phyloP scores from a whole-genome alignment of 1,140 invertebrate species.

The Cataglyphis hispanica region DNA sequence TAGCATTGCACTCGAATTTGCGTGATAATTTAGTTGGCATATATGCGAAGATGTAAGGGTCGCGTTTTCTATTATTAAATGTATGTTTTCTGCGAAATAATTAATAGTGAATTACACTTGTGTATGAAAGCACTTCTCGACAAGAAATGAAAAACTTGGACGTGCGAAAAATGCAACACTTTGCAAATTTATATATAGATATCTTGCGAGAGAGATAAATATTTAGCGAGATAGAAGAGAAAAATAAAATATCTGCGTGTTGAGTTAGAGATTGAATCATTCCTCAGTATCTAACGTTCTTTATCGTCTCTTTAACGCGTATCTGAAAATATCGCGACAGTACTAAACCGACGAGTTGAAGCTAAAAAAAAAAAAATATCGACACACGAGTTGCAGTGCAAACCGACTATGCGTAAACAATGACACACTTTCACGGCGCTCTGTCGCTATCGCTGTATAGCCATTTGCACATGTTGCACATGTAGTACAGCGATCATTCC shows the following conservation, averaged over 20 bases:
- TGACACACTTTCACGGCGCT: constrained; percentile 57
- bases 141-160: background rate
- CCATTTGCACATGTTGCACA: constrained; percentile 23
- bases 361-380: constrained; percentile 49
- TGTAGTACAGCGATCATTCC: background rate
- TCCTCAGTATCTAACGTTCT: constrained; percentile 24
- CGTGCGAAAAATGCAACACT: background rate
- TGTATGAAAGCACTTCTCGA: background rate
- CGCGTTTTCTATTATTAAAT: background rate
- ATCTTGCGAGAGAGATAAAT: background rate
- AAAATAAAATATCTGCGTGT: background rate
- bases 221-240: background rate
- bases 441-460: constrained; percentile 40
- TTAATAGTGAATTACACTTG: background rate
- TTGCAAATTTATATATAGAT: background rate
- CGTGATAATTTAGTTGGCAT: too few species aligned
- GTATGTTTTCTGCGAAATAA: too few species aligned
- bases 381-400: constrained; percentile 45
- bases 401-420: constrained; percentile 62
- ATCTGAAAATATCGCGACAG: constrained; percentile 50
- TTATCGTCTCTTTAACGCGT: constrained; percentile 46
- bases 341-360: constrained; percentile 36
- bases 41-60: background rate
- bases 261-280: constrained; percentile 25
- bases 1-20: background rate